A percentile compares a stretch with the other conserved stretches of the same genome.
phyloP scores from a whole-genome alignment of 2,888 invertebrate genomes.

The Belgica antarctica region DNA sequence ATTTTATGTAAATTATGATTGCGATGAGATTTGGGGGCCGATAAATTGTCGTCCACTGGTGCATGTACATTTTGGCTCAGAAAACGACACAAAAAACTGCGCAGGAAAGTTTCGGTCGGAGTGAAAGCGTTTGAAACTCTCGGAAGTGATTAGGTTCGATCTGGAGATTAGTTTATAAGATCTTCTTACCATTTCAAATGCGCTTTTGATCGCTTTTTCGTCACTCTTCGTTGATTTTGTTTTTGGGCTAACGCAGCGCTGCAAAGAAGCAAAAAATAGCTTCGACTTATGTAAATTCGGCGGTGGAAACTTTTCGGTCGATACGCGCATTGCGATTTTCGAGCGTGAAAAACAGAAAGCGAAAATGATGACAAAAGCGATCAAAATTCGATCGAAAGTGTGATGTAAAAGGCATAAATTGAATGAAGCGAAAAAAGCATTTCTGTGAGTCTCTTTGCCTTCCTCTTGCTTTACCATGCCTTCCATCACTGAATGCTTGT shows the following conservation, averaged over 20 bases:
- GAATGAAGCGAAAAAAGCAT: slow-evolving; percentile 34
- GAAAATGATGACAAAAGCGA: slow-evolving; percentile 43
- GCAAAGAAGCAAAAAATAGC: not conserved
- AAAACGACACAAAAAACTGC: not conserved
- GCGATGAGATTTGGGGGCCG: not conserved
- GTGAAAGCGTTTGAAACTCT: slow-evolving; percentile 26
- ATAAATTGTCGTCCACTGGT: not conserved
- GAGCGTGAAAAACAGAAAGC: slow-evolving; percentile 38
- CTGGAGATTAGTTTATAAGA: slow-evolving; percentile 17
- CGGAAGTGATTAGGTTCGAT: slow-evolving; percentile 15
- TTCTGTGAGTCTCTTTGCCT: slow-evolving; percentile 11
- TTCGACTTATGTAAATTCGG: slow-evolving; percentile 33
- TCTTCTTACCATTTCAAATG: slow-evolving; percentile 18
- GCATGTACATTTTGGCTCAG: not conserved
- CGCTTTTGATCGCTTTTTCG: slow-evolving; percentile 16
- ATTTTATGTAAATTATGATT: slow-evolving; percentile 36
- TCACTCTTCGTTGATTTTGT: no score
- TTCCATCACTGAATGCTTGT: slow-evolving; percentile 17
- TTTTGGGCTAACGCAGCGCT: no score
- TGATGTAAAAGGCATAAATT: slow-evolving; percentile 38
- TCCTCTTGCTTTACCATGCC: no score
- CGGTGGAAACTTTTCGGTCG: slow-evolving; percentile 16
- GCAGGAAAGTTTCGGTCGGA: not conserved
- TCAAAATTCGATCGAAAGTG: slow-evolving; percentile 42
- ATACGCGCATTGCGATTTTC: slow-evolving; percentile 23